phyloP scores from a whole-genome alignment of 2,113 vertebrate genomes.

The Vidua macroura region DNA sequence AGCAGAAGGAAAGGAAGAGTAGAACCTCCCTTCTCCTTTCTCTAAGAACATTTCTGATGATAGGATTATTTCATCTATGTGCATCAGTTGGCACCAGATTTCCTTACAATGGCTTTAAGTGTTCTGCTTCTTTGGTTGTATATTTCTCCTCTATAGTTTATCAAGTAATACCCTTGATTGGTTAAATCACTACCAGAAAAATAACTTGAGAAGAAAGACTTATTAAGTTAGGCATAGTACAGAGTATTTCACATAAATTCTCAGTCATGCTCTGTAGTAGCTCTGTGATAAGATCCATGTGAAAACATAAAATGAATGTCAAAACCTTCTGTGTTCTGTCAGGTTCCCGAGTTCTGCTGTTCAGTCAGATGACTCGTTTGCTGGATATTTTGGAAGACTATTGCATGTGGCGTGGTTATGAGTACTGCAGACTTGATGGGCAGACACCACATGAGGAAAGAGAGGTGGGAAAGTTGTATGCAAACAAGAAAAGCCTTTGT shows the following conservation, averaged over 20 bases:
- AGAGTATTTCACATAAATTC: background rate
- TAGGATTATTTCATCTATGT: background rate
- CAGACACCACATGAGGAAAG: slow-evolving; percentile 88
- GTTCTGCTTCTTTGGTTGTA: background rate
- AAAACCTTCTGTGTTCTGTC: background rate
- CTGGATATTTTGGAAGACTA: slow-evolving; percentile 90
- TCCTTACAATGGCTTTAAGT: background rate
- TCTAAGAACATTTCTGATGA: background rate
- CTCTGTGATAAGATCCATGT: background rate
- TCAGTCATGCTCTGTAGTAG: background rate
- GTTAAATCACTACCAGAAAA: background rate
- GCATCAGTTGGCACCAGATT: background rate
- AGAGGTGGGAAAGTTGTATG: slow-evolving; percentile 72
- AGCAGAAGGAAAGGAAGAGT: background rate
- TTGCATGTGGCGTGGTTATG: slow-evolving; percentile 89
- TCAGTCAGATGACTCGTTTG: slow-evolving; percentile 89
- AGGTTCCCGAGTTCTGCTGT: slow-evolving; percentile 87
- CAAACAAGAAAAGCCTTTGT: background rate
- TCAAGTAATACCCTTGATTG: background rate
- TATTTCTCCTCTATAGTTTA: background rate
- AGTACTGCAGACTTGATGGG: slow-evolving; percentile 88
- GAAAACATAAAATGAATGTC: background rate
- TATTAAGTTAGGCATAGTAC: background rate
- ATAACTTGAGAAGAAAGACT: background rate
- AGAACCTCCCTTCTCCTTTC: background rate